These are phyloP conservation scores for Zosterops japonicus DNA, from an alignment of 2,113 vertebrate genomes.

Conservation along the genomic window DNA sequence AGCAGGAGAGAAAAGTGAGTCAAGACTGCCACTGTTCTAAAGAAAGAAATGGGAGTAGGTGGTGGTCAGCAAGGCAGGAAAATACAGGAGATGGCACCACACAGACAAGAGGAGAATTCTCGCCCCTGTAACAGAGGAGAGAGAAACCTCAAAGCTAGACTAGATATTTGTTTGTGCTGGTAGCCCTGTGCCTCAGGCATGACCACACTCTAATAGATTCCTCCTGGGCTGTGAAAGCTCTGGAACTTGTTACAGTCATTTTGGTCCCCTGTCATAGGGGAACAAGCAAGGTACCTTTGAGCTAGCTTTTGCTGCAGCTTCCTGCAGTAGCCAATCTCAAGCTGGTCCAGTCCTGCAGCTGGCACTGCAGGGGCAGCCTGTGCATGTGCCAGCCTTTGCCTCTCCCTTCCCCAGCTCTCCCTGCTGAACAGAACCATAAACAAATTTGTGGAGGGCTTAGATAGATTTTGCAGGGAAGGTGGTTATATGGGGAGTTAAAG, in stretches of 20 bases:
- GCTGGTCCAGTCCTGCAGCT: not conserved
- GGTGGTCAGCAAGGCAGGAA: not conserved
- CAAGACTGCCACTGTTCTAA: not conserved
- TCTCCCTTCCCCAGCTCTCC: not conserved
- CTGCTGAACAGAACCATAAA: not conserved
- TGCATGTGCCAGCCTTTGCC: not conserved
- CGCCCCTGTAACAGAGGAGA: not conserved
- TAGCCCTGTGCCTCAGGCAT: not conserved
- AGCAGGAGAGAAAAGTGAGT: not conserved
- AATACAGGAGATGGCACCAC: not conserved
- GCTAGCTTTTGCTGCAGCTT: not conserved
- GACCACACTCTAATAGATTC: not conserved
- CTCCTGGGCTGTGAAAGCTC: not conserved
- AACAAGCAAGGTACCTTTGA: not conserved
- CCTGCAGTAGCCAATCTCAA: not conserved
- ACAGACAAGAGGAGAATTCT: not conserved
- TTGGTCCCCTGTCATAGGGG: not conserved
- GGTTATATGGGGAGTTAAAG: not conserved
- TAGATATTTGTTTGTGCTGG: not conserved
- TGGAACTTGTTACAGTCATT: not conserved
- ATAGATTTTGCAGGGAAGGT: not conserved
- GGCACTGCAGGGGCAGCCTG: not conserved
- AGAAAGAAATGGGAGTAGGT: not conserved
- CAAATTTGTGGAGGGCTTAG: not conserved
- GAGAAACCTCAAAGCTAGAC: not conserved